Conservation (phyloP, 2,797 vertebrate species). For the Sebastes taczanowskii region DNA sequence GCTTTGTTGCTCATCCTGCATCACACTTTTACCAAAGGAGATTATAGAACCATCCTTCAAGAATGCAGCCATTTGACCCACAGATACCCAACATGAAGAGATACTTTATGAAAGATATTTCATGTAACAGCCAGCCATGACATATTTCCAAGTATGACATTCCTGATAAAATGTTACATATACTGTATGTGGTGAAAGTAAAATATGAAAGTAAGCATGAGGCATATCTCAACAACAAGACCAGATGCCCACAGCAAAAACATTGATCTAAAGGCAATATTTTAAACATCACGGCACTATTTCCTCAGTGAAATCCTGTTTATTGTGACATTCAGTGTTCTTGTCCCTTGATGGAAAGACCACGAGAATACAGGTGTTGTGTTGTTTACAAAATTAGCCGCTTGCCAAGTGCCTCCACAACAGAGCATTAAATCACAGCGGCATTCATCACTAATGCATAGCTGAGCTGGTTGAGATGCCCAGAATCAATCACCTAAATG, state of each 20-base stretch:
- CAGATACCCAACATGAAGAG: constrained; percentile 9
- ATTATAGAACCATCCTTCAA: constrained; percentile 23
- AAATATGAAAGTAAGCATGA: background rate
- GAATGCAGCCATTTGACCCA: constrained; percentile 18
- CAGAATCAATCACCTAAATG: constrained; percentile 74
- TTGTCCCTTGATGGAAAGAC: constrained; percentile 1
- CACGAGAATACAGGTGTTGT: constrained; percentile 42
- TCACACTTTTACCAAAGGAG: constrained; percentile 19
- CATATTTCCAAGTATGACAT: background rate
- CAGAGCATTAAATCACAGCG: constrained; percentile 55
- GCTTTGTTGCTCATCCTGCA: constrained; percentile 18
- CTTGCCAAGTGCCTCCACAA: constrained; percentile 52
- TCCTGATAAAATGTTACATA: background rate
- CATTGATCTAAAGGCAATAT: background rate
- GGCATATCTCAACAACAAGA: background rate
- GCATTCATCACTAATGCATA: constrained; percentile 65
- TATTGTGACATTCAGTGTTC: constrained; percentile 3
- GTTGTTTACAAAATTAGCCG: constrained; percentile 52
- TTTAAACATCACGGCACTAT: background rate
- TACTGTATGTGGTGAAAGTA: no score
- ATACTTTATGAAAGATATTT: background rate
- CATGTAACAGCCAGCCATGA: background rate
- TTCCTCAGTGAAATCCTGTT: constrained; percentile 1
- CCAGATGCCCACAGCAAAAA: background rate
- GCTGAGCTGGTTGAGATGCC: constrained; percentile 57